Evolutionary conservation across 2,888 invertebrate genomes (phyloP), one percentile per base, ranked within the genome.

Genomic region (Acholoe squamosa): DNA sequence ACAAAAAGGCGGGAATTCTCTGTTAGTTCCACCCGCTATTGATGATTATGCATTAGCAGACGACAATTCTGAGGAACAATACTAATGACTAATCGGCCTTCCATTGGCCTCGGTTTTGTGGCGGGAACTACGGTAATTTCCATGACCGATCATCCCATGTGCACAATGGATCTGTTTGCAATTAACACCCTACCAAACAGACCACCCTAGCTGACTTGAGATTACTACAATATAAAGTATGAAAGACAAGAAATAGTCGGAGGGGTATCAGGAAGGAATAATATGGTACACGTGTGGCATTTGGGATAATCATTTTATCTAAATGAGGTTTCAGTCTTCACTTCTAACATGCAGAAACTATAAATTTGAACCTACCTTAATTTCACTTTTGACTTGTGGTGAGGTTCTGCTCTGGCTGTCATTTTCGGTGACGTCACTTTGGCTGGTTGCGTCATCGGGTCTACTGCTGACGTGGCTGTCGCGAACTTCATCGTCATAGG

Each of bases 1-100:
- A 33, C 33, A 52, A 86, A 86, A 86, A 56, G 54, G 86, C 84
- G 86, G 86, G 86, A 86, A 51, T 54, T 54, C 25, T 19, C 25
- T 86, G 54, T 86, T 28, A 52, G 34, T 84, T 34, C n/a, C 25
- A 43, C 43, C 77, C 25, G 76, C 34, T 80, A 80, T 80, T 43
- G 80, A 80, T 80, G 80, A 43, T 80, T 80, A 80, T 80, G 80
- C 43, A 80, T 80, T 33, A 43, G 80, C 80, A 80, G 80, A 19
- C 80, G 80, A 34, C 80, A 80, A 43, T 80, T 43, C 33, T 33
- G 34, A 12, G 22, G 16, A 0, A 80, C 80, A 80, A 80, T 34
- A 22, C 80, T 33, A 43, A 33, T 80, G 80, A 80, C 80, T 80
- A 80, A 80, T 80, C 34, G 80, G 80, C 80, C 12, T 1, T 28